phyloP scores from a whole-genome alignment of 2,888 invertebrate genomes.

The Protophormia terraenovae region DNA sequence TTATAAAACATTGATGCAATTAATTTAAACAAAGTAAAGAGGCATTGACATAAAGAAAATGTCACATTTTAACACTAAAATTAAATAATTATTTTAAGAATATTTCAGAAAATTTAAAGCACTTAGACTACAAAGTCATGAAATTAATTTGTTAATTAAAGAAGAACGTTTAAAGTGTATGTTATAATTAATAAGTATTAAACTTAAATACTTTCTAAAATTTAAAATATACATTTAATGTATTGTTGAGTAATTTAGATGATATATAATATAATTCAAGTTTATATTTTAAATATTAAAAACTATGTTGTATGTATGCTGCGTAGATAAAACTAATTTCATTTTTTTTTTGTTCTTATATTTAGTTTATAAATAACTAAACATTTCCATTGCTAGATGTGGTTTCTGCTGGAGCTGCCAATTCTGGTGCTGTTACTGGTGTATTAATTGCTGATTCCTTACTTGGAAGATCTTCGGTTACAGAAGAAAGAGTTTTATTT shows the following conservation, averaged over 20 bases:
- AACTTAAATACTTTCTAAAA: conserved; percentile 41
- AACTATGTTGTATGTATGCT: conserved; percentile 21
- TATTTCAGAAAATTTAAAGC: conserved; percentile 16
- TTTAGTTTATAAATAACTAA: not conserved
- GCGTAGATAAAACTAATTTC: not conserved
- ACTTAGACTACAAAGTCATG: conserved; percentile 42
- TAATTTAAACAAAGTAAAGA: not conserved
- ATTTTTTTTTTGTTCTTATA: not conserved
- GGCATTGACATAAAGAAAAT: not conserved
- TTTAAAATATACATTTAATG: conserved; percentile 53
- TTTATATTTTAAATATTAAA: conserved; percentile 54
- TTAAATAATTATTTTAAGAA: not conserved
- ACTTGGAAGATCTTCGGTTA: not conserved
- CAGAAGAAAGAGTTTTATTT: not conserved
- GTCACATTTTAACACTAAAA: not conserved
- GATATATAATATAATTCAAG: conserved; percentile 23
- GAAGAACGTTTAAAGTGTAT: not conserved
- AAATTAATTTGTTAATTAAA: conserved; percentile 6
- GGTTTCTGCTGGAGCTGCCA: not conserved
- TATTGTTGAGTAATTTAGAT: conserved; percentile 44
- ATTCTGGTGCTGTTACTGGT: not conserved
- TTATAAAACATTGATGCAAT: conserved; percentile 13
- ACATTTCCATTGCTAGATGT: conserved; percentile 45
- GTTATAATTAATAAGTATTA: not conserved
- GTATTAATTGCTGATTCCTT: conserved; percentile 11